phyloP scores from a whole-genome alignment of 2,888 invertebrate species.

The Pyrgus malvae region DNA sequence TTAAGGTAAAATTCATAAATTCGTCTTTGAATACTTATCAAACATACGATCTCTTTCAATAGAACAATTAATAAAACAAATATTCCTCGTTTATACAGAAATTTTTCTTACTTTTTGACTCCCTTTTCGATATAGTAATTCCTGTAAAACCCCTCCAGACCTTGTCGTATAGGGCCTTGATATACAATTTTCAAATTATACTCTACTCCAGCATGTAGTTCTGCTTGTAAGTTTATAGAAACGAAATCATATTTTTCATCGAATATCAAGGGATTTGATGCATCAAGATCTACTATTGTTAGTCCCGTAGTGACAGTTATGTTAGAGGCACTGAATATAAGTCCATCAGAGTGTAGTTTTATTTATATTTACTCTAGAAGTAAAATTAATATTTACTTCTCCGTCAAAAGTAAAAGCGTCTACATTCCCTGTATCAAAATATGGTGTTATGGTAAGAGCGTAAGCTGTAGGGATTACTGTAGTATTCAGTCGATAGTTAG shows the following conservation, averaged over 20 bases:
- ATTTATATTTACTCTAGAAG: conserved; percentile 46
- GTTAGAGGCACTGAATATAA: conserved; percentile 50
- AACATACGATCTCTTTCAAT: no score
- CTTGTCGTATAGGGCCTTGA: conserved; percentile 77
- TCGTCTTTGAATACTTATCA: no score
- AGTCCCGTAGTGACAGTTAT: conserved; percentile 47
- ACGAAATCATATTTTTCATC: conserved; percentile 69
- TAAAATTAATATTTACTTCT: conserved; percentile 63
- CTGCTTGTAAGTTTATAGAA: conserved; percentile 62
- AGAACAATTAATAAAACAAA: no score
- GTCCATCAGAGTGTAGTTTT: conserved; percentile 63
- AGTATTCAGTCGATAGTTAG: conserved; percentile 63
- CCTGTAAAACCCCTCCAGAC: conserved; percentile 83
- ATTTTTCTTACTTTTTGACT: conserved; percentile 78
- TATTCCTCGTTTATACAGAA: no score
- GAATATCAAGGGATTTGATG: conserved; percentile 52
- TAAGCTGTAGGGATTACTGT: conserved; percentile 78
- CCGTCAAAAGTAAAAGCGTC: conserved; percentile 74
- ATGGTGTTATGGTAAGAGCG: conserved; percentile 74
- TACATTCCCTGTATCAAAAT: conserved; percentile 65
- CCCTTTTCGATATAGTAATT: conserved; percentile 79
- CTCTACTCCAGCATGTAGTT: conserved; percentile 52
- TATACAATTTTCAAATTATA: conserved; percentile 79
- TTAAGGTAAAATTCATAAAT: no score
- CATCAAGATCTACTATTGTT: conserved; percentile 40